Percentiles rank a stretch among this genome's conserved stretches.
These are phyloP conservation scores for Callopanchax toddi DNA, from an alignment of 2,113 vertebrate species.

Conservation along the genomic window DNA sequence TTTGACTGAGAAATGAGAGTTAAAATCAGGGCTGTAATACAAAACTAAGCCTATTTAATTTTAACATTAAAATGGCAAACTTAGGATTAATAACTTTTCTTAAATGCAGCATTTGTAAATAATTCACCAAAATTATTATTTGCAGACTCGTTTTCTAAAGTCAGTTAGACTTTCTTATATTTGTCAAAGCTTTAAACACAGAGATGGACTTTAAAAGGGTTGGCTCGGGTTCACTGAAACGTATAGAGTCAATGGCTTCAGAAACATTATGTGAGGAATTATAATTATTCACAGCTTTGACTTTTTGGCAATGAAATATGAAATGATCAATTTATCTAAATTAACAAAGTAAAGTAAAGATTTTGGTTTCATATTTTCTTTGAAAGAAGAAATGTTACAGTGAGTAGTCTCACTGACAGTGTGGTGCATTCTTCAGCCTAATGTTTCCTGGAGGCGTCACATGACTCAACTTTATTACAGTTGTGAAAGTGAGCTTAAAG, in stretches of 20 bases:
- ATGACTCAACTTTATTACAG: neutral
- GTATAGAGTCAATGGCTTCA: neutral
- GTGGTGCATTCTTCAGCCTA: too few relatives aligned
- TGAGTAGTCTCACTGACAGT: neutral
- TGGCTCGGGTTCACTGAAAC: neutral
- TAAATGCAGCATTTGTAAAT: neutral
- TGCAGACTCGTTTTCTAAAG: too few relatives aligned
- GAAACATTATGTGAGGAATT: neutral
- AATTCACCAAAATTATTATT: neutral
- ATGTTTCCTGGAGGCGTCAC: too few relatives aligned
- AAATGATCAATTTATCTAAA: too few relatives aligned
- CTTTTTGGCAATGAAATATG: slow-evolving; percentile 1
- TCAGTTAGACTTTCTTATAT: too few relatives aligned
- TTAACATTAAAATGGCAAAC: too few relatives aligned
- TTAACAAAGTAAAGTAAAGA: too few relatives aligned
- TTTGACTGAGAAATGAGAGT: neutral
- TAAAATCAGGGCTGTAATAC: too few relatives aligned
- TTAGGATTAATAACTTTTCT: neutral
- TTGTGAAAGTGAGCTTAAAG: neutral
- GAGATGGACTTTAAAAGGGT: rapidly evolving
- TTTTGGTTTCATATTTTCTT: slow-evolving; percentile 6
- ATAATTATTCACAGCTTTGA: neutral
- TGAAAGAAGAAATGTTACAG: neutral
- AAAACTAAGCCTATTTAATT: too few relatives aligned
- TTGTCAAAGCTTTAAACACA: too few relatives aligned